These are phyloP conservation scores for Coenonympha arcania DNA, from an alignment of 2,888 invertebrate genomes.

Conservation along the genomic window DNA sequence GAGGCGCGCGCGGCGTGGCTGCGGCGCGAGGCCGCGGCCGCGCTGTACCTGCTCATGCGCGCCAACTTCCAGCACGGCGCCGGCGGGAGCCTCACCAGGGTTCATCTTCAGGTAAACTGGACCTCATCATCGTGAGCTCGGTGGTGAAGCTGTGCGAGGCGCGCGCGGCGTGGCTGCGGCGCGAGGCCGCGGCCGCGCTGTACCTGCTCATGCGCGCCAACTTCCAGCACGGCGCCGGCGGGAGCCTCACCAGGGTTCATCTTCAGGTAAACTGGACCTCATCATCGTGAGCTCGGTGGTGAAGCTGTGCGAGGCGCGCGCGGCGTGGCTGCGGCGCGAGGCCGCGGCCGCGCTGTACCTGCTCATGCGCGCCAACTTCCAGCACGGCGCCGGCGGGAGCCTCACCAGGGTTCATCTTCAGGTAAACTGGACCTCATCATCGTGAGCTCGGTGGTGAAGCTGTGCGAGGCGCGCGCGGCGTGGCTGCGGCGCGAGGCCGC, in stretches of 20 bases:
- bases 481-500: slow-evolving; percentile 92
- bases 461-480: slow-evolving; percentile 89
- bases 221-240: slow-evolving; percentile 89
- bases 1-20: slow-evolving; percentile 88
- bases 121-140: slow-evolving; percentile 81
- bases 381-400: slow-evolving; percentile 86
- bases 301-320: slow-evolving; percentile 88
- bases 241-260: slow-evolving; percentile 90
- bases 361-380: slow-evolving; percentile 95
- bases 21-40: slow-evolving; percentile 92
- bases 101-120: slow-evolving; percentile 84
- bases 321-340: slow-evolving; percentile 88
- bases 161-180: slow-evolving; percentile 85
- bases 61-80: slow-evolving; percentile 93
- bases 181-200: slow-evolving; percentile 92
- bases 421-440: slow-evolving; percentile 72
- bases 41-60: slow-evolving; percentile 92
- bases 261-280: slow-evolving; percentile 78
- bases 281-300: slow-evolving; percentile 85
- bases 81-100: slow-evolving; percentile 87
- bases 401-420: slow-evolving; percentile 92
- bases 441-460: slow-evolving; percentile 84
- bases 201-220: slow-evolving; percentile 95
- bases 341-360: slow-evolving; percentile 93
- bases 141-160: slow-evolving; percentile 89